Evolutionary conservation across 2,113 vertebrate genomes (phyloP).

Genomic region (Gallinago media): DNA sequence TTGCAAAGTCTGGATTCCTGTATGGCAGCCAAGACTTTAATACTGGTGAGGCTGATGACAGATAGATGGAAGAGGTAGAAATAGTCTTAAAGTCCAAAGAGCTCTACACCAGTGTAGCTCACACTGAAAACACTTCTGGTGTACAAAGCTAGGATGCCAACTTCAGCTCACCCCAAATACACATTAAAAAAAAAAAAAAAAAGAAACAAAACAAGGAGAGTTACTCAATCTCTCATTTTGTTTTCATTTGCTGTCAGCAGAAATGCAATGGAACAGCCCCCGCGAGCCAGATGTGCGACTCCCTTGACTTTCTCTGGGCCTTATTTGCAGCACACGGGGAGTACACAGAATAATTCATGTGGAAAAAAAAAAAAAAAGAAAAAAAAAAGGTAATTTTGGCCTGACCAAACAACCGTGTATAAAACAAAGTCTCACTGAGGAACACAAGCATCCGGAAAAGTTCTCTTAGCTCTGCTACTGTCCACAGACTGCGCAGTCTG

Average conservation of each 20-base stretch:
- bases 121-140: background rate
- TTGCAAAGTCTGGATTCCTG: slow-evolving; percentile 63
- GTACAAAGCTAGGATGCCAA: background rate
- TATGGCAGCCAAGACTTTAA: slow-evolving; percentile 52
- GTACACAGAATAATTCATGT: background rate
- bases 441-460: background rate
- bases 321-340: background rate
- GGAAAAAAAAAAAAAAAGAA: background rate
- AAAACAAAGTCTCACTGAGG: background rate
- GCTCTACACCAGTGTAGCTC: background rate
- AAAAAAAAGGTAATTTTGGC: background rate
- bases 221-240: background rate
- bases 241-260: background rate
- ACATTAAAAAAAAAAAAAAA: background rate
- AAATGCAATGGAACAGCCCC: background rate
- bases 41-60: slow-evolving; percentile 62
- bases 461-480: background rate
- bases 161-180: background rate
- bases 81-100: slow-evolving; percentile 20
- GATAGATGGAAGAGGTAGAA: slow-evolving; percentile 64
- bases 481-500: background rate
- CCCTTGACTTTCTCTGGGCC: background rate
- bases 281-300: background rate
- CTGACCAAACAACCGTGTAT: background rate
- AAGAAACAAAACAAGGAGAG: background rate